These are phyloP conservation scores for Saccostrea glomerata DNA, from an alignment of 1,140 invertebrate species.

Conservation along the genomic window DNA sequence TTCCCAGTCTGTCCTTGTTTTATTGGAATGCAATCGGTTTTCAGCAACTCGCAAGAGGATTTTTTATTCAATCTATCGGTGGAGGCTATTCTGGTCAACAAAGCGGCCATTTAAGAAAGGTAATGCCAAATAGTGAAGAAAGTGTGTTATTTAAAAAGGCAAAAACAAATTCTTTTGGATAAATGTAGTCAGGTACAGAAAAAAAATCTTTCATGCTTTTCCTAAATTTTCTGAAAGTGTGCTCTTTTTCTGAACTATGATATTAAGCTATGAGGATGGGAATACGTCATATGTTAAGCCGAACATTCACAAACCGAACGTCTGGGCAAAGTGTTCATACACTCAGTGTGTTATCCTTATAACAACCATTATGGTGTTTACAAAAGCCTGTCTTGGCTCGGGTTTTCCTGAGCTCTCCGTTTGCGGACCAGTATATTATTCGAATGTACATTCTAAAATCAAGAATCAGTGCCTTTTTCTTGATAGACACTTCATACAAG, in stretches of 20 bases:
- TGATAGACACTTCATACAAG: neutral
- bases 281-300: conserved; percentile 45
- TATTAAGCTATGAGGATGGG: conserved; percentile 46
- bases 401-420: conserved; percentile 20
- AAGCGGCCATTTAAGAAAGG: neutral
- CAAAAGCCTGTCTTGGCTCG: conserved; percentile 14
- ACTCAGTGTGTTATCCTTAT: conserved; percentile 24
- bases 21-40: conserved; percentile 35
- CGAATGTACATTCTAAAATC: neutral
- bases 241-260: conserved; percentile 54
- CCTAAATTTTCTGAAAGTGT: conserved; percentile 47
- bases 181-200: conserved; percentile 21
- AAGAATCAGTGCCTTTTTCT: conserved; percentile 50
- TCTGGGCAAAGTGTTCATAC: conserved; percentile 10
- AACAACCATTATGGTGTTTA: conserved; percentile 34
- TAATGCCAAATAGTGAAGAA: conserved; percentile 31
- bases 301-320: conserved; percentile 30
- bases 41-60: conserved; percentile 39
- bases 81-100: neutral
- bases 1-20: conserved; percentile 1
- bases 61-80: neutral
- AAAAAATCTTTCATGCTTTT: conserved; percentile 47
- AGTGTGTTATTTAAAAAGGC: neutral
- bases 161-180: conserved; percentile 44
- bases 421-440: neutral